Evolutionary conservation across 2,888 invertebrate species (phyloP).

Genomic region (Minunthozetes semirufus): DNA sequence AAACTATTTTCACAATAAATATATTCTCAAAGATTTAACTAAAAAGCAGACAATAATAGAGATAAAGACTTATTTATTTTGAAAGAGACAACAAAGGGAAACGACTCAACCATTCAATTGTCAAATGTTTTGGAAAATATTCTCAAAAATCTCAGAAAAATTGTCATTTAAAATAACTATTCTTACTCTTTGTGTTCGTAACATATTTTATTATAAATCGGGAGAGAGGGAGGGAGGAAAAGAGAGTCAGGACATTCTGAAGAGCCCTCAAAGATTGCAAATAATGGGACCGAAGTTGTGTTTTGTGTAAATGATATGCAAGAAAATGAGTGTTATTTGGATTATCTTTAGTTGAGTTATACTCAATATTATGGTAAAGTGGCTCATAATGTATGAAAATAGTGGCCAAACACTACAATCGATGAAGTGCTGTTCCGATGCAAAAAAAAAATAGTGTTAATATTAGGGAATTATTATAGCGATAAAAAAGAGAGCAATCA

Average conservation of each 20-base stretch:
- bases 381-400: constrained; percentile 1
- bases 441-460: neutral
- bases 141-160: too few species aligned
- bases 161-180: neutral
- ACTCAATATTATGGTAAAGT: neutral
- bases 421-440: neutral
- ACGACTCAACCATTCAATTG: neutral
- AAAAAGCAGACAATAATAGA: too few species aligned
- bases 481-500: neutral
- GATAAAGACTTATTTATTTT: too few species aligned
- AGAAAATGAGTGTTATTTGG: neutral
- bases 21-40: too few species aligned
- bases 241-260: neutral
- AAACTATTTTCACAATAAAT: too few species aligned
- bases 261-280: neutral
- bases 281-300: neutral
- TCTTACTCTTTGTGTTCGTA: neutral
- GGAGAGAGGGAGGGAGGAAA: too few species aligned
- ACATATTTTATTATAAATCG: neutral
- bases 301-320: constrained; percentile 10
- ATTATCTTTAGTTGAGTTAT: neutral
- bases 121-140: neutral
- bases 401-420: neutral
- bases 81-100: neutral
- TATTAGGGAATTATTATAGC: neutral